Conservation (phyloP, 1,140 invertebrate species). For the Nylanderia fulva region DNA sequence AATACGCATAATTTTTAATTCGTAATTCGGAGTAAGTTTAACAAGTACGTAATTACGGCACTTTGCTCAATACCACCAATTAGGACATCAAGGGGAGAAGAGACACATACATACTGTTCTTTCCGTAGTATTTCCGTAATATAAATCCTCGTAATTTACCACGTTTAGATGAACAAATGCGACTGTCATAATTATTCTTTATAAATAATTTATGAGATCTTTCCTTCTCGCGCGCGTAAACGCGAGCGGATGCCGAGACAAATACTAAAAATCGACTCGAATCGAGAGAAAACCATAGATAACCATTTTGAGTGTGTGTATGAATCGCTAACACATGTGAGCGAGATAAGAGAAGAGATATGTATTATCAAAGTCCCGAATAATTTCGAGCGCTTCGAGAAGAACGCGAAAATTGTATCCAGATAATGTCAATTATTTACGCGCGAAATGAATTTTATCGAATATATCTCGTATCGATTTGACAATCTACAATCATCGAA, state of each 20-base stretch:
- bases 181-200: conserved; percentile 64
- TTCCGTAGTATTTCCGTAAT: conserved; percentile 58
- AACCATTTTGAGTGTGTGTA: conserved; percentile 67
- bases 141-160: conserved; percentile 47
- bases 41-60: conserved; percentile 63
- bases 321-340: conserved; percentile 27
- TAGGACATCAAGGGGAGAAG: conserved; percentile 40
- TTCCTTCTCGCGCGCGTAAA: conserved; percentile 33
- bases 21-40: conserved; percentile 69
- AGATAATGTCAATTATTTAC: conserved; percentile 43
- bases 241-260: conserved; percentile 36
- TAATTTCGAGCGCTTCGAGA: conserved; percentile 61
- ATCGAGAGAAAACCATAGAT: conserved; percentile 63
- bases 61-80: conserved; percentile 73
- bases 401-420: conserved; percentile 30
- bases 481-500: conserved; percentile 28
- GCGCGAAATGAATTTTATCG: conserved; percentile 30
- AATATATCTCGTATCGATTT: conserved; percentile 43
- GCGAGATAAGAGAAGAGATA: not conserved
- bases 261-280: conserved; percentile 51
- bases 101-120: conserved; percentile 60
- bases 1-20: conserved; percentile 72
- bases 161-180: conserved; percentile 58
- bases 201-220: conserved; percentile 43
- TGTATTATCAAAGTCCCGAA: conserved; percentile 2